Evolutionary conservation across 2,888 invertebrate genomes (phyloP).

Genomic region (Plagodis pulveraria): DNA sequence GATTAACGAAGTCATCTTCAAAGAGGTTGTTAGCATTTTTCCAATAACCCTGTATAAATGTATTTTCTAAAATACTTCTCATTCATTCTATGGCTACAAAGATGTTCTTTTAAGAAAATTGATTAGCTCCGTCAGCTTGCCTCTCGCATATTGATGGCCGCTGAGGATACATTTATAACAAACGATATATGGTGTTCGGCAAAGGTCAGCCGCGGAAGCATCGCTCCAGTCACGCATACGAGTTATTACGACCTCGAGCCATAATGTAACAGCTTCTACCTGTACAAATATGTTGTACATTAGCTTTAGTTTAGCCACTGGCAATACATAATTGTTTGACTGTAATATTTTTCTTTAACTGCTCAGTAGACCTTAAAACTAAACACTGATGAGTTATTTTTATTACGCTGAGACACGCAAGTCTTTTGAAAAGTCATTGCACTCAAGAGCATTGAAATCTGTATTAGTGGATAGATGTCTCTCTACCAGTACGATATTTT

Average conservation of each 20-base stretch:
- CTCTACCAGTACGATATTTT: no score
- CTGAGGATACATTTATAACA: conserved; percentile 24
- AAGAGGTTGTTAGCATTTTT: no score
- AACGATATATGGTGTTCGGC: conserved; percentile 20
- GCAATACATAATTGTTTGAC: conserved; percentile 19
- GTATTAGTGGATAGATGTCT: no score
- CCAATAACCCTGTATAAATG: no score
- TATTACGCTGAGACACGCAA: conserved; percentile 18
- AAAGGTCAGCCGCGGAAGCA: conserved; percentile 43
- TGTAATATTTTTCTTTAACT: conserved; percentile 14
- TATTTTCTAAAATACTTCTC: no score
- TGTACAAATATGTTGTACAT: conserved; percentile 18
- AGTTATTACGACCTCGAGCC: conserved; percentile 37
- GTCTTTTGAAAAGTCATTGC: conserved; percentile 13
- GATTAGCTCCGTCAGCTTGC: neutral
- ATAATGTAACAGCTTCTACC: conserved; percentile 30
- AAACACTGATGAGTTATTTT: conserved; percentile 13
- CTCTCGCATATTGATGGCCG: conserved; percentile 15
- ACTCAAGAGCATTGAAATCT: neutral
- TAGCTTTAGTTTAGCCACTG: conserved; percentile 10
- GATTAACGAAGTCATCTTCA: no score
- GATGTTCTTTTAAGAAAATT: neutral
- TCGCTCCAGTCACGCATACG: conserved; percentile 30
- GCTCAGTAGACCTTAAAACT: conserved; percentile 9
- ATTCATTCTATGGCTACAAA: neutral